Evolutionary conservation across 2,888 invertebrate species (phyloP).

Genomic region (Imbricaverruca yamaguchii): DNA sequence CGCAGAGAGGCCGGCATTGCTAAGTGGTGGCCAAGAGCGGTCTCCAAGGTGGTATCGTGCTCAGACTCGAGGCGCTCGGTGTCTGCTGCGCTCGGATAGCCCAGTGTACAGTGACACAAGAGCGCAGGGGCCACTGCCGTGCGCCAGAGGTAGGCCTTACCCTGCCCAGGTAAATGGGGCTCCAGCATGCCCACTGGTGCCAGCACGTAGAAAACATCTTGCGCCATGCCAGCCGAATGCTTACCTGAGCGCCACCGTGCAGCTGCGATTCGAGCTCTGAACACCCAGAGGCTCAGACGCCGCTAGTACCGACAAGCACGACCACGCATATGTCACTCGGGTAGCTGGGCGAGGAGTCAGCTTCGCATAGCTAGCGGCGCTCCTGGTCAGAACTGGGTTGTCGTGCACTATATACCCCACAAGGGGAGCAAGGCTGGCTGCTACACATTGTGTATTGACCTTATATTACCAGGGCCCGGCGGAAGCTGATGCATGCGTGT

Average conservation of each 20-base stretch:
- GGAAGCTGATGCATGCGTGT: too few relatives aligned
- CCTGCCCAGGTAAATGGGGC: not conserved
- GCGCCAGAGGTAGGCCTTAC: not conserved
- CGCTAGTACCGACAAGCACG: not conserved
- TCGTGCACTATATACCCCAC: not conserved
- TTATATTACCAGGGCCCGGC: too few relatives aligned
- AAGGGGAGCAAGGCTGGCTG: too few relatives aligned
- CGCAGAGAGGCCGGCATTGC: too few relatives aligned
- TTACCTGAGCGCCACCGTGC: not conserved
- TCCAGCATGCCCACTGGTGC: not conserved
- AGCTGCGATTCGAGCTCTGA: not conserved
- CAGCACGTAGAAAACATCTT: not conserved
- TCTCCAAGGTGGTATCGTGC: not conserved
- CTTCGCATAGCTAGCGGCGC: not conserved
- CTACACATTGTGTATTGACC: too few relatives aligned
- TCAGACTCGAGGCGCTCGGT: not conserved
- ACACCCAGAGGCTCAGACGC: not conserved
- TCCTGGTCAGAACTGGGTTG: not conserved
- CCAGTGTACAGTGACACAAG: not conserved
- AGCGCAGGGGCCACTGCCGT: not conserved
- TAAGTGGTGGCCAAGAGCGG: too few relatives aligned
- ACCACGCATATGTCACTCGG: not conserved
- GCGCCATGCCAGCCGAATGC: not conserved
- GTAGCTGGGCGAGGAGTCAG: not conserved
- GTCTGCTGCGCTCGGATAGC: not conserved